Evolutionary conservation across 2,113 vertebrate species (phyloP).

Genomic region (Lycaon pictus): DNA sequence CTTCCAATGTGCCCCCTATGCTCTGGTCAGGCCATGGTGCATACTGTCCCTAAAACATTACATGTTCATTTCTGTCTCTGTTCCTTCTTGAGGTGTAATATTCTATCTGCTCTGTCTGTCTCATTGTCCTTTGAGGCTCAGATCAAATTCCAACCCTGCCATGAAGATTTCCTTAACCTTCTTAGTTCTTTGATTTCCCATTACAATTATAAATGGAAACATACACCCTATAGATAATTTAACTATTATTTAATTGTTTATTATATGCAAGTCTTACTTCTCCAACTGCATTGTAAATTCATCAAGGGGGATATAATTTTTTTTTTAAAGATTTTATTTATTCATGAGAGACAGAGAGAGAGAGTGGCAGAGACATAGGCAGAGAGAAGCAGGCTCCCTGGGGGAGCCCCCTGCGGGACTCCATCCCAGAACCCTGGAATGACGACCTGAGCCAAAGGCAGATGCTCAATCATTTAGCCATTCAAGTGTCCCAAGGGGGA

Average conservation of each 20-base stretch:
- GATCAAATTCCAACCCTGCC: background rate
- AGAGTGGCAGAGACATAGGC: too few species aligned
- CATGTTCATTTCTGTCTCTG: background rate
- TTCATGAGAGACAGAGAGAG: too few species aligned
- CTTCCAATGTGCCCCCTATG: background rate
- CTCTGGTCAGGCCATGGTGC: background rate
- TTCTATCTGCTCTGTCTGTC: background rate
- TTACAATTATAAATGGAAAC: conserved; percentile 10
- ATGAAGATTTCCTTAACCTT: conserved; percentile 33
- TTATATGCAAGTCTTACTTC: background rate
- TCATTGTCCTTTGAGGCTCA: background rate
- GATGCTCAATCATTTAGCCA: too few species aligned
- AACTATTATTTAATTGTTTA: background rate
- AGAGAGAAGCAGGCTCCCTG: too few species aligned
- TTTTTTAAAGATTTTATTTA: too few species aligned
- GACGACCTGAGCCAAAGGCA: too few species aligned
- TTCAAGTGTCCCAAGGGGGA: background rate
- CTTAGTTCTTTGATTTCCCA: conserved; percentile 42
- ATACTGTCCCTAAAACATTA: background rate
- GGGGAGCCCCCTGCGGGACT: too few species aligned
- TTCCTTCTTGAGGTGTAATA: background rate
- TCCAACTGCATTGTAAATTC: background rate
- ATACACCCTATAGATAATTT: background rate
- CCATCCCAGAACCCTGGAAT: too few species aligned
- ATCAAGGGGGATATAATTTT: background rate